Percentiles rank a stretch among this genome's conserved stretches.
These are phyloP conservation scores for Meganola albula DNA, from an alignment of 2,888 invertebrate species.

Conservation along the genomic window DNA sequence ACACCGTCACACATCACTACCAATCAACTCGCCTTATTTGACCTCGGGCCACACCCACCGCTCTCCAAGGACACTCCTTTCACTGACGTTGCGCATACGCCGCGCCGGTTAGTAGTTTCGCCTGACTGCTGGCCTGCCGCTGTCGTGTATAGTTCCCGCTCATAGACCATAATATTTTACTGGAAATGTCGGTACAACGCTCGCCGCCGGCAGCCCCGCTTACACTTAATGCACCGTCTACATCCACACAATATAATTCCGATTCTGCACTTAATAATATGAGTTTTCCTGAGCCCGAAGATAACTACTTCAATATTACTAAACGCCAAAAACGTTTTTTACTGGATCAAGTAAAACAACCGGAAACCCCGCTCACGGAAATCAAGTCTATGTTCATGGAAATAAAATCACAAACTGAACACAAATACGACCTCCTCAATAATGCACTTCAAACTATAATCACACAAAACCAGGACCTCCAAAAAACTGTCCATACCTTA, in stretches of 20 bases:
- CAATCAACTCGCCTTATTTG: too few species aligned
- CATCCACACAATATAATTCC: not conserved
- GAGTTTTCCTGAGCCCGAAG: not conserved
- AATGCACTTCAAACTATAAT: not conserved
- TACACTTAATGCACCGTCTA: too few species aligned
- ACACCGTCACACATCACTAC: too few species aligned
- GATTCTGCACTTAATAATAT: not conserved
- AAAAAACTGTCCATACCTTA: not conserved
- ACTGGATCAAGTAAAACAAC: not conserved
- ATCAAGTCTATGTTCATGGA: not conserved
- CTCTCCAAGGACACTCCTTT: too few species aligned
- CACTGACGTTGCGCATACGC: too few species aligned
- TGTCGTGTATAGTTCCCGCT: too few species aligned
- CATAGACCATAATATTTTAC: too few species aligned
- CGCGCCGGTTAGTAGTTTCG: too few species aligned
- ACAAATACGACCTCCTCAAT: not conserved
- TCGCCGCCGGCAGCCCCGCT: too few species aligned
- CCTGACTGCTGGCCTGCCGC: too few species aligned
- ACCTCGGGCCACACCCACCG: too few species aligned
- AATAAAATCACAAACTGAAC: not conserved
- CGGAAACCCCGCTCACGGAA: not conserved
- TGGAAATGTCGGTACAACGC: not conserved
- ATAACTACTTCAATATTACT: not conserved
- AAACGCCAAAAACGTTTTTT: not conserved
- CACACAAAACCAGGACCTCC: not conserved